These are phyloP conservation scores for Macaria liturata DNA, from an alignment of 2,888 invertebrate species.

Conservation along the genomic window DNA sequence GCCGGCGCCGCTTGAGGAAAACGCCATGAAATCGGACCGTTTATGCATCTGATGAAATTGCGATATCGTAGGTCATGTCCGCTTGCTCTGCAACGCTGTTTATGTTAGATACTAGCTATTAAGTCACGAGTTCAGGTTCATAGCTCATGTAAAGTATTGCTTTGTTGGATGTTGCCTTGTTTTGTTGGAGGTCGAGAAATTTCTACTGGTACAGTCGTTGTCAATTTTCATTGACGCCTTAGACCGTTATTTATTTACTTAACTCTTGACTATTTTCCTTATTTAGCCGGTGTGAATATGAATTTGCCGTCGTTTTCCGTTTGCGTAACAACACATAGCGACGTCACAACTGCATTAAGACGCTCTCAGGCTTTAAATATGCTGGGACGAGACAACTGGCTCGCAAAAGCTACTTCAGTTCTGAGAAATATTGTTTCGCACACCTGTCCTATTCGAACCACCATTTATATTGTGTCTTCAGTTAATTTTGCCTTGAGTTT, in stretches of 20 bases:
- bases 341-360: constrained; percentile 55
- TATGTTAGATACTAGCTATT: constrained; percentile 9
- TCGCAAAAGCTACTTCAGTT: constrained; percentile 64
- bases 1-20: constrained; percentile 27
- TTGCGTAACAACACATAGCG: constrained; percentile 41
- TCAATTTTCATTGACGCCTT: too few relatives aligned
- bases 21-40: constrained; percentile 26
- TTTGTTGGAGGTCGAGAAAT: not conserved
- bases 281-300: not conserved
- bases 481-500: constrained; percentile 2
- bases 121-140: constrained; percentile 9
- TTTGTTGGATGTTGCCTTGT: not conserved
- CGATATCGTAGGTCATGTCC: constrained; percentile 34
- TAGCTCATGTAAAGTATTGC: not conserved
- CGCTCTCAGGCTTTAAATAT: constrained; percentile 40
- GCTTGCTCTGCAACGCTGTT: constrained; percentile 10
- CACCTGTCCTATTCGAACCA: constrained; percentile 68
- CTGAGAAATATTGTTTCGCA: constrained; percentile 57
- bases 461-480: constrained; percentile 18
- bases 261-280: too few relatives aligned
- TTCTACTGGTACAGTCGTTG: too few relatives aligned
- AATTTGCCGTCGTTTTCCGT: not conserved
- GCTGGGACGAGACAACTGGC: constrained; percentile 51
- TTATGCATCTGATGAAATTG: constrained; percentile 27
- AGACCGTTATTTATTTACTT: too few relatives aligned